Conservation (phyloP, 1,140 invertebrate genomes). For the Tachypleus tridentatus region DNA sequence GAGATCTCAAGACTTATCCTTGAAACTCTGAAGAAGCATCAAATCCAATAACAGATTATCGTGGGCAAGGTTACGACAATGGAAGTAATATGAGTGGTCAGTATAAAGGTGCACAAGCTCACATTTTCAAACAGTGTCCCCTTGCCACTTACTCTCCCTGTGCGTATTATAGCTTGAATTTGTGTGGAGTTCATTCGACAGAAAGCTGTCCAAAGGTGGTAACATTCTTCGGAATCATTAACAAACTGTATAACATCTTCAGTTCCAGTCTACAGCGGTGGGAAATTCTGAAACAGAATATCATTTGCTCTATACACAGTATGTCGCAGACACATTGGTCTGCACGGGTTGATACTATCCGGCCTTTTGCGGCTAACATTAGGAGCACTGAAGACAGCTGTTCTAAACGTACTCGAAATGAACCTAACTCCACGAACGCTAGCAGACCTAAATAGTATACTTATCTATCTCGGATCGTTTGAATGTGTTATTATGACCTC, state of each 20-base stretch:
- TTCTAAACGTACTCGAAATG: not conserved
- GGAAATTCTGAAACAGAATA: slow-evolving; percentile 11
- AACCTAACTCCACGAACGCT: not conserved
- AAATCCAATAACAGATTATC: slow-evolving; percentile 6
- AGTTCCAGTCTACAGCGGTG: slow-evolving; percentile 9
- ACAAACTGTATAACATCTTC: slow-evolving; percentile 16
- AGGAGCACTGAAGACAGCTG: not conserved
- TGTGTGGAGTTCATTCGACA: slow-evolving; percentile 16
- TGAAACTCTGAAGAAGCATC: not conserved
- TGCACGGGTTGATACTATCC: slow-evolving; percentile 2
- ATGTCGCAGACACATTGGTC: slow-evolving; percentile 3
- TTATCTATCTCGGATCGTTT: not conserved
- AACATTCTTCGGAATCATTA: slow-evolving; percentile 13
- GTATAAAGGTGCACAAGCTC: slow-evolving; percentile 29
- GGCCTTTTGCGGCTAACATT: not conserved
- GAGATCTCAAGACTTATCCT: not conserved
- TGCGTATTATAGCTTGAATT: slow-evolving; percentile 30
- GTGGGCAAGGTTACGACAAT: slow-evolving; percentile 33
- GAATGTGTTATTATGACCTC: not conserved
- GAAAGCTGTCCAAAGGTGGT: slow-evolving; percentile 9
- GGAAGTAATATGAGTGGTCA: slow-evolving; percentile 29
- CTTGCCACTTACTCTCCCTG: slow-evolving; percentile 26
- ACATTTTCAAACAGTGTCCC: slow-evolving; percentile 26
- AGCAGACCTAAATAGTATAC: not conserved
- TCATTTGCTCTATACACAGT: slow-evolving; percentile 1